Percentiles rank a stretch among this genome's conserved stretches.
Conservation (phyloP, 2,113 vertebrate genomes). For the Axis porcinus region DNA sequence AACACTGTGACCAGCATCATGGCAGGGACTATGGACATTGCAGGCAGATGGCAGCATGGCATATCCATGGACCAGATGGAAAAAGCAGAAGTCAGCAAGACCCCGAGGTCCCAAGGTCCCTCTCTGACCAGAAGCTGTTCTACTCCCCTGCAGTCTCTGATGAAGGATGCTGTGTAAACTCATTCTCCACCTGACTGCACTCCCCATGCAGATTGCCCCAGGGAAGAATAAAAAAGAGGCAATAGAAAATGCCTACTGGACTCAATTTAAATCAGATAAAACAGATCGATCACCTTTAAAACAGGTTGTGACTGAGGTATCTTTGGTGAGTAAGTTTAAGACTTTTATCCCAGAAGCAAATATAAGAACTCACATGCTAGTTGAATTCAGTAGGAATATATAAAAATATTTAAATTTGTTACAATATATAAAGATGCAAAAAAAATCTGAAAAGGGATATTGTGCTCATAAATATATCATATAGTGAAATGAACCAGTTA, state of each 20-base stretch:
- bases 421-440: not conserved
- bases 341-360: constrained; percentile 35
- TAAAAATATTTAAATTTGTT: constrained; percentile 5
- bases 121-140: not conserved
- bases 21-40: not conserved
- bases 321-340: not conserved
- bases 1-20: not conserved
- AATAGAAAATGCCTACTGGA: not conserved
- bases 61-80: not conserved
- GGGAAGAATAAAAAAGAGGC: not conserved
- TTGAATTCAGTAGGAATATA: not conserved
- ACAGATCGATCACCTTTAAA: not conserved
- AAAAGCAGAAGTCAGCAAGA: not conserved
- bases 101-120: not conserved
- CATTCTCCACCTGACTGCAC: accelerated
- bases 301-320: not conserved
- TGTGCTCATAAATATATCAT: not conserved
- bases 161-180: not conserved
- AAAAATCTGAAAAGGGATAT: not conserved
- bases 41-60: not conserved
- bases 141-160: not conserved
- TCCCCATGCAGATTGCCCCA: not conserved
- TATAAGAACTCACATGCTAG: not conserved
- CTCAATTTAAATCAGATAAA: not conserved
- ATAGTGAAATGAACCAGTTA: not conserved